Percentiles rank a stretch among this genome's conserved stretches.
Conservation (phyloP, 2,113 vertebrate genomes). For the Jaculus jaculus region DNA sequence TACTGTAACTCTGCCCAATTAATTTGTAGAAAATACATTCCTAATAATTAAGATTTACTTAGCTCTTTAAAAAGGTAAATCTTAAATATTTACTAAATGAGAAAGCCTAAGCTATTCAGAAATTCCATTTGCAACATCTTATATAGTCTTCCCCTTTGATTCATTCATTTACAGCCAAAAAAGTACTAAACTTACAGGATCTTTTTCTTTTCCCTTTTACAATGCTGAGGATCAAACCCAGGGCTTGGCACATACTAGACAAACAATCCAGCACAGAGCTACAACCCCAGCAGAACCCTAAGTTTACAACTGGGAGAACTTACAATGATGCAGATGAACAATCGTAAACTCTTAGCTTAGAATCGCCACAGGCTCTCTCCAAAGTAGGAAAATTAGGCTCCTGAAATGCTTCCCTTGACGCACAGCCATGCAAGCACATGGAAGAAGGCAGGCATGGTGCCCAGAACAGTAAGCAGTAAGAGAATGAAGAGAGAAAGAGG, state of each 20-base stretch:
- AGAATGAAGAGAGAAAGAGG: background rate
- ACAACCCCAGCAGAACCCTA: background rate
- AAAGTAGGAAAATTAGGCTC: conserved; percentile 23
- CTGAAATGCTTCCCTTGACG: background rate
- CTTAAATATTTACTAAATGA: conserved; percentile 23
- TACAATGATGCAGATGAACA: background rate
- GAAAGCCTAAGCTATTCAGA: conserved; percentile 23
- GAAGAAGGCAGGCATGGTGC: background rate
- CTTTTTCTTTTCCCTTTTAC: background rate
- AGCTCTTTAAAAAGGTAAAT: conserved; percentile 27
- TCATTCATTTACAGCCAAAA: conserved; percentile 32
- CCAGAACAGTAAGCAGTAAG: background rate
- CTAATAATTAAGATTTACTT: background rate
- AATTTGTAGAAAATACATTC: background rate
- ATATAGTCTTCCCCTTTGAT: background rate
- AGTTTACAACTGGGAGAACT: conserved; percentile 6
- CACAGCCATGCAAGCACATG: background rate
- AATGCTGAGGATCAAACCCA: background rate
- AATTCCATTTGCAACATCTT: background rate
- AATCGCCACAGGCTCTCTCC: conserved; percentile 18
- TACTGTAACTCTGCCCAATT: background rate
- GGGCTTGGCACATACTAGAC: background rate
- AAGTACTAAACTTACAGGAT: conserved; percentile 8
- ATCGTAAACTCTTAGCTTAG: background rate
- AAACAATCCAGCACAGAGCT: background rate